A percentile compares a stretch with the other conserved stretches of the same genome.
These are phyloP conservation scores for Meloidogyne chitwoodi DNA, from an alignment of 1,140 invertebrate species.

Conservation along the genomic window DNA sequence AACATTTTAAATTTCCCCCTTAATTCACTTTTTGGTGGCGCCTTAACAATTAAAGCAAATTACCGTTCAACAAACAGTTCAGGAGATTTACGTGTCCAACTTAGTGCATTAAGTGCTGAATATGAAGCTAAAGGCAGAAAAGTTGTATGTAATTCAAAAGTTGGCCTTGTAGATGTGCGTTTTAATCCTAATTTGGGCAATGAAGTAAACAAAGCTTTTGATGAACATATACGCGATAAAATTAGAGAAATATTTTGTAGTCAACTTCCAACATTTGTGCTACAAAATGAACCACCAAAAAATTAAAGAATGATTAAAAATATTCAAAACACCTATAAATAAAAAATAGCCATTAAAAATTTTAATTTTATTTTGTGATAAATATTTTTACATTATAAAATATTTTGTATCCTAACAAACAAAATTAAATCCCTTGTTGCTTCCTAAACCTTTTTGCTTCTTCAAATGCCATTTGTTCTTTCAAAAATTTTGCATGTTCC, in stretches of 20 bases:
- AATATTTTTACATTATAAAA: not conserved
- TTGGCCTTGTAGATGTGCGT: not conserved
- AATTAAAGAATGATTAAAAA: not conserved
- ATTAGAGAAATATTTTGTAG: not conserved
- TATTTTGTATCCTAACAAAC: not conserved
- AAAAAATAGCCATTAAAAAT: too few relatives aligned
- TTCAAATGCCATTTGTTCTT: constrained; percentile 15
- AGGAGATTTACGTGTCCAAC: not conserved
- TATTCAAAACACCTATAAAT: not conserved
- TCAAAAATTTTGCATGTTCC: constrained; percentile 10
- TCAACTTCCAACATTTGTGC: not conserved
- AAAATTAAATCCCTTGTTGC: constrained; percentile 2
- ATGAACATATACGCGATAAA: not conserved
- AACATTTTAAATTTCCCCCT: not conserved
- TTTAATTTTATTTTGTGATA: too few relatives aligned
- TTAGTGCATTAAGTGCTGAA: not conserved
- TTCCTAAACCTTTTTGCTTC: not conserved
- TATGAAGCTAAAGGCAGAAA: not conserved
- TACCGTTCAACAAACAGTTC: not conserved
- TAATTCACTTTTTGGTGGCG: not conserved
- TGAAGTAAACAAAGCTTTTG: not conserved
- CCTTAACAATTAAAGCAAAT: not conserved
- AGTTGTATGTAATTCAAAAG: not conserved
- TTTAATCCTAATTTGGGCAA: not conserved
- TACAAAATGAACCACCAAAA: not conserved